A percentile compares a stretch with the other conserved stretches of the same genome.
phyloP scores from a whole-genome alignment of 37 sponge, comb jelly and placozoan genomes.

The Ephydatia muelleri region DNA sequence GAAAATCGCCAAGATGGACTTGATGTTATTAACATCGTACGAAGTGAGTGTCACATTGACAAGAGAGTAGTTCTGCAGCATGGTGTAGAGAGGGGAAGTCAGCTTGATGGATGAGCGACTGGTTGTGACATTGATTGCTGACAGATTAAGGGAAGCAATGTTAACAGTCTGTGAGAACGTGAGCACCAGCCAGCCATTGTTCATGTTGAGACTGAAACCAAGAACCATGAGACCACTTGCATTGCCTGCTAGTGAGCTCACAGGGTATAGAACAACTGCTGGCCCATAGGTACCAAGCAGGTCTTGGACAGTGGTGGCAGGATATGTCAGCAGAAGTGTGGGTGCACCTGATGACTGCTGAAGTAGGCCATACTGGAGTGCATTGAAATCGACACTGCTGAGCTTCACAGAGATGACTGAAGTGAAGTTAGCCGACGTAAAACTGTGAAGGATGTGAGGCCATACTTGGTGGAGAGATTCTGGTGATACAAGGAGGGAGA shows the following conservation, averaged over 20 bases:
- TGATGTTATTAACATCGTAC: conserved; percentile 65
- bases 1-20: conserved; percentile 74
- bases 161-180: conserved; percentile 83
- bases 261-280: conserved; percentile 20
- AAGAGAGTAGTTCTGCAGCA: conserved; percentile 21
- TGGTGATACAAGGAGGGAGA: conserved; percentile 39
- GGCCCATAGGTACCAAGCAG: conserved; percentile 67
- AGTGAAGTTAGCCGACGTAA: conserved; percentile 34
- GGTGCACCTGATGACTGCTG: conserved; percentile 35
- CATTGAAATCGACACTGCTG: conserved; percentile 50
- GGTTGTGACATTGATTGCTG: conserved; percentile 44
- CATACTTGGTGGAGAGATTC: neutral
- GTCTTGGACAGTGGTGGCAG: conserved; percentile 60
- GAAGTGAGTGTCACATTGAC: conserved; percentile 49
- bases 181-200: conserved; percentile 56
- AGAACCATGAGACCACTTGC: conserved; percentile 51
- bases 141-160: conserved; percentile 48
- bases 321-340: conserved; percentile 51
- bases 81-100: neutral
- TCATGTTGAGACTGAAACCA: conserved; percentile 69
- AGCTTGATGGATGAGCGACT: conserved; percentile 39
- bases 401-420: conserved; percentile 48
- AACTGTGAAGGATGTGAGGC: conserved; percentile 17
- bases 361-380: conserved; percentile 70
- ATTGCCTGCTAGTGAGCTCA: conserved; percentile 46